phyloP scores from a whole-genome alignment of 2,113 vertebrate species.

The Myiagra hebetior region DNA sequence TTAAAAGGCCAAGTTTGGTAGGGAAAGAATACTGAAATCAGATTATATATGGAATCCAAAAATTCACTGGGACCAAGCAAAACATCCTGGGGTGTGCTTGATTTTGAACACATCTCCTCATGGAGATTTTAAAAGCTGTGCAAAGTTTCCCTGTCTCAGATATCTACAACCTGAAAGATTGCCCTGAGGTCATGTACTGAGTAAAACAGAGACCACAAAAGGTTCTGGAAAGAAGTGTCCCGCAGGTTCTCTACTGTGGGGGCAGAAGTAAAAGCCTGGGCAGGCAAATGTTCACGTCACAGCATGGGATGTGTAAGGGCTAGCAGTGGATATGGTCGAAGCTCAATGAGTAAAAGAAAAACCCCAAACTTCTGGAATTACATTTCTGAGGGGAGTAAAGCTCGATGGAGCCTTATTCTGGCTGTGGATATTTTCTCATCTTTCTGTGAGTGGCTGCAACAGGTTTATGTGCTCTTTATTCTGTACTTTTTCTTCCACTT shows the following conservation, averaged over 20 bases:
- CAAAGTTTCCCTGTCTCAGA: background rate
- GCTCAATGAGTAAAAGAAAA: background rate
- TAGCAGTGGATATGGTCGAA: background rate
- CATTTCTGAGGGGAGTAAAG: background rate
- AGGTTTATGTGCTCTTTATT: background rate
- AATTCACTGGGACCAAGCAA: background rate
- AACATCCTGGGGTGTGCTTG: background rate
- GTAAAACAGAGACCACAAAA: background rate
- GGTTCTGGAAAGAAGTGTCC: background rate
- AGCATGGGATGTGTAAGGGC: background rate
- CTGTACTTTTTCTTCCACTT: background rate
- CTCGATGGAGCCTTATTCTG: background rate
- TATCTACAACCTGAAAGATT: background rate
- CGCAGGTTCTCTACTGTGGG: background rate
- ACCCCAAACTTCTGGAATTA: background rate
- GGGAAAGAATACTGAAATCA: background rate
- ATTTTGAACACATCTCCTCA: background rate
- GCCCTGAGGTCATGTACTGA: background rate
- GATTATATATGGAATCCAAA: background rate
- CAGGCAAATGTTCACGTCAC: background rate
- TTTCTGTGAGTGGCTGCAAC: background rate
- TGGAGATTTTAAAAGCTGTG: background rate
- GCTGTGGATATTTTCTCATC: background rate
- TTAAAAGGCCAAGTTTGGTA: background rate
- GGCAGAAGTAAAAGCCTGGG: background rate